Evolutionary conservation across 1,140 invertebrate genomes (phyloP).

Genomic region (Nebria ingens): DNA sequence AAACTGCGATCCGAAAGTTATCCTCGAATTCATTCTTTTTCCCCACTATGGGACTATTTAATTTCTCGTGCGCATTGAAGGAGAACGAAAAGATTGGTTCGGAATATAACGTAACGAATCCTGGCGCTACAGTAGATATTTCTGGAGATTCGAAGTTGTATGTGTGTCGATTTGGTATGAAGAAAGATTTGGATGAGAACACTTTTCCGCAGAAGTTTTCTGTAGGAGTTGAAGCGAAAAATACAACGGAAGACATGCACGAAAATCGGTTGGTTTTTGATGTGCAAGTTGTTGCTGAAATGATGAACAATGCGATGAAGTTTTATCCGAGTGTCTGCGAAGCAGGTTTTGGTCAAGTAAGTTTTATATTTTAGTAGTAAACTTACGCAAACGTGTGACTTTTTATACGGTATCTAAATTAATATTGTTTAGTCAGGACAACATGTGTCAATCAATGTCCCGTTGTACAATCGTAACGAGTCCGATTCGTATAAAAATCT

Average conservation of each 20-base stretch:
- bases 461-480: conserved; percentile 25
- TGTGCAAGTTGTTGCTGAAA: not conserved
- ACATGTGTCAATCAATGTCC: conserved; percentile 29
- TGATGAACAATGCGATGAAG: not conserved
- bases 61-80: conserved; percentile 24
- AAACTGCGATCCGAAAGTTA: conserved; percentile 43
- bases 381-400: not conserved
- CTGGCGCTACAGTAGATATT: not conserved
- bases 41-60: conserved; percentile 37
- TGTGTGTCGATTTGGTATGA: not conserved
- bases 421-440: conserved; percentile 2
- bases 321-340: not conserved
- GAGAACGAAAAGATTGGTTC: not conserved
- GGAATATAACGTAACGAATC: not conserved
- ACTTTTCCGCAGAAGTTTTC: not conserved
- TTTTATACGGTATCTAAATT: not conserved
- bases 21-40: conserved; percentile 47
- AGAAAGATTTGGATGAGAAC: not conserved
- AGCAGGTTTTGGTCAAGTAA: not conserved
- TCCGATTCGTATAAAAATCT: conserved; percentile 19
- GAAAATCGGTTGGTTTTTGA: not conserved
- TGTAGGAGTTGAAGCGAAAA: not conserved
- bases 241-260: not conserved
- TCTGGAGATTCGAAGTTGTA: not conserved
- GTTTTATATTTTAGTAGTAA: not conserved